These are phyloP conservation scores for Grantiella picta DNA, from an alignment of 2,113 vertebrate genomes.

Conservation along the genomic window DNA sequence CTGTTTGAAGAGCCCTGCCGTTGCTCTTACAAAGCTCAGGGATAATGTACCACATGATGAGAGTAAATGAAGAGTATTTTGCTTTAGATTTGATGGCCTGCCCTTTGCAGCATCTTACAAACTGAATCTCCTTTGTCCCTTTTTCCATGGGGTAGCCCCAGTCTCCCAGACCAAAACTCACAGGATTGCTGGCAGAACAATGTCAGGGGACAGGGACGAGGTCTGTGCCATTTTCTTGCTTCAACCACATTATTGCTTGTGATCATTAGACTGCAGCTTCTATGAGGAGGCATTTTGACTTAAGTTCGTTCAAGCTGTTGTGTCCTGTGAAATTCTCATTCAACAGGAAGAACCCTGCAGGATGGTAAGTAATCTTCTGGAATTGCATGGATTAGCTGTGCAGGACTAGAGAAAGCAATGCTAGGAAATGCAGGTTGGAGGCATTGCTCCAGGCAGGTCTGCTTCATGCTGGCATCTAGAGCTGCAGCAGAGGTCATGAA, in stretches of 20 bases:
- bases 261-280: neutral
- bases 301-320: neutral
- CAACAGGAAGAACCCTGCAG: neutral
- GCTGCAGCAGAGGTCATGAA: neutral
- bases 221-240: neutral
- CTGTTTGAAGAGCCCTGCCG: conserved; percentile 22
- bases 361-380: neutral
- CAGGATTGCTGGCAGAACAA: neutral
- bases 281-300: neutral
- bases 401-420: neutral
- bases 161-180: neutral
- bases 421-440: neutral
- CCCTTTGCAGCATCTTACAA: neutral
- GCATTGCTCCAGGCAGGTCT: neutral
- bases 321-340: neutral
- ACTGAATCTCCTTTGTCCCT: neutral
- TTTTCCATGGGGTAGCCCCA: neutral
- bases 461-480: neutral
- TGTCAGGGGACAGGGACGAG: neutral
- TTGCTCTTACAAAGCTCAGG: neutral
- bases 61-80: conserved; percentile 12
- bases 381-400: neutral
- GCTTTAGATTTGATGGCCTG: neutral
- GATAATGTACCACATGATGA: neutral
- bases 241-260: rapidly evolving